phyloP scores from a whole-genome alignment of 2,113 vertebrate genomes.

The Marcusenius ussheri region DNA sequence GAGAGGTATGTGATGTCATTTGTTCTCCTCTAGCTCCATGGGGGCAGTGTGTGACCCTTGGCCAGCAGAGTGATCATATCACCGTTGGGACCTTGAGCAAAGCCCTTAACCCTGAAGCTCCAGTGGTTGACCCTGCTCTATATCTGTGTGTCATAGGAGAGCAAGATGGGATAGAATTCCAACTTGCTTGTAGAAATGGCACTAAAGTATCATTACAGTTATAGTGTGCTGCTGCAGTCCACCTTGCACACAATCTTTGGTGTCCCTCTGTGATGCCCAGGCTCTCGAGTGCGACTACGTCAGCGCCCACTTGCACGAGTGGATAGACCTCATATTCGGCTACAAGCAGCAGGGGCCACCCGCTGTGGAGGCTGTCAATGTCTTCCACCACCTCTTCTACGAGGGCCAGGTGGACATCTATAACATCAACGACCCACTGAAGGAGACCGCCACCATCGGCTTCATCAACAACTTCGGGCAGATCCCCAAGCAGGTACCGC shows the following conservation, averaged over 20 bases:
- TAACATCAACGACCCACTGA: conserved; percentile 97
- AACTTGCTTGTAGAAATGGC: neutral
- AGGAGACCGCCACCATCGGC: conserved; percentile 96
- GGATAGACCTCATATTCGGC: conserved; percentile 97
- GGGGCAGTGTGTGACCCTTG: neutral
- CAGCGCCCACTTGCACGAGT: conserved; percentile 92
- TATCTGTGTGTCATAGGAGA: neutral
- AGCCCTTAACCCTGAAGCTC: neutral
- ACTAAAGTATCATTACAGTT: neutral
- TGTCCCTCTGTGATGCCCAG: conserved; percentile 46
- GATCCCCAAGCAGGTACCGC: conserved; percentile 91
- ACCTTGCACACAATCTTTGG: neutral
- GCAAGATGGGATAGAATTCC: neutral
- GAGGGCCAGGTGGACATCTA: conserved; percentile 99
- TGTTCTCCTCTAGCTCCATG: neutral
- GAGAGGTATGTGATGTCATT: conserved; percentile 66
- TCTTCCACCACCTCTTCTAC: conserved; percentile 98
- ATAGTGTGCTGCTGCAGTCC: neutral
- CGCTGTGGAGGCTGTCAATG: conserved; percentile 92
- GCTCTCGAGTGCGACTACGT: conserved; percentile 97
- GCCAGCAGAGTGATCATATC: neutral
- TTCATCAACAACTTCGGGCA: conserved; percentile 99
- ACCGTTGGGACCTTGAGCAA: neutral
- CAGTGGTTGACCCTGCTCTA: neutral
- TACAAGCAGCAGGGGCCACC: conserved; percentile 96